Evolutionary conservation across 2,888 invertebrate genomes (phyloP), one percentile per base, ranked within the genome.

Genomic region (Nesidiocoris tenuis): DNA sequence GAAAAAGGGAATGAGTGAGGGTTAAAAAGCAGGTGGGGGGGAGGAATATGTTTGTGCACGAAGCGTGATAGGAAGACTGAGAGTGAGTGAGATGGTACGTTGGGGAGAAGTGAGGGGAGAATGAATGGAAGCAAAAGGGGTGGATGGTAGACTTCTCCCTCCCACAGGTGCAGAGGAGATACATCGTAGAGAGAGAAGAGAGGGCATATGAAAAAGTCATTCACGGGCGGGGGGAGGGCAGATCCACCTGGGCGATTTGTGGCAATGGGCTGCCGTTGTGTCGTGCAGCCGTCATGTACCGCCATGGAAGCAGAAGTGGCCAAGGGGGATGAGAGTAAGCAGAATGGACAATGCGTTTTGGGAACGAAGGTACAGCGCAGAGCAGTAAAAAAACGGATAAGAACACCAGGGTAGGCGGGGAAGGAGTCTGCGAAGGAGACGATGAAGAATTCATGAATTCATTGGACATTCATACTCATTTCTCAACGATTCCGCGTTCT

Each of bases 171-270:
- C n/a, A n/a, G n/a, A n/a, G n/a, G n/a, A n/a, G n/a, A n/a, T n/a
- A n/a, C n/a, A n/a, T n/a, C 39, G 39, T 39, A 39, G 39, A 67
- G 67, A 67, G 54, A 23, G 55, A 55, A 55, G 54, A 17, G 67
- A 22, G 12, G 56, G 67, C 67, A 55, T 67, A 67, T 67, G 67
- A 67, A 67, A 67, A 67, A 67, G 67, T 67, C 67, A 67, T 67
- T 67, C 55, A 39, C 67, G 55, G 59, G 59, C 5, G 59, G 65
- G 7, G 21, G 22, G 55, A 55, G 54, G 59, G 67, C 19, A 67
- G 23, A n/a, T 21, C 18, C n/a, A 5, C 56, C 67, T 22, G 55
- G 67, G 22, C 67, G 55, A 67, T 56, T 67, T 67, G 67, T 55
- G 67, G 67, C n/a, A 17, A 18, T 59, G 59, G 59, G 59, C 59